A percentile compares a stretch with the other conserved stretches of the same genome.
These are phyloP conservation scores for Celastrina argiolus DNA, from an alignment of 2,888 invertebrate species.

Conservation along the genomic window DNA sequence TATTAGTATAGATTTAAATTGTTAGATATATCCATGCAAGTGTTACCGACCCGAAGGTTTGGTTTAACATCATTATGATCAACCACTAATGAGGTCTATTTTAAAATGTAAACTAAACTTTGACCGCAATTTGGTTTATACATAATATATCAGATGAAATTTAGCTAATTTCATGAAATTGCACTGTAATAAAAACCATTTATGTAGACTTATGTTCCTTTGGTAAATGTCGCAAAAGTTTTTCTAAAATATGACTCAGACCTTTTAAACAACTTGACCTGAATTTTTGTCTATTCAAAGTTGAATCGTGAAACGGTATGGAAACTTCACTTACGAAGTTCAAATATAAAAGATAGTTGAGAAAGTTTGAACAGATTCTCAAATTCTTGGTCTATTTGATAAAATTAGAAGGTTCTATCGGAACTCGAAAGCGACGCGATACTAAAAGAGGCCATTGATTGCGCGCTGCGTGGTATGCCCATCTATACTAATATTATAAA, in stretches of 20 bases:
- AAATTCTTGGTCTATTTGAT: neutral
- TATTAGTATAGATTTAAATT: too few relatives aligned
- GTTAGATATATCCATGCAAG: neutral
- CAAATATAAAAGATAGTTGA: neutral
- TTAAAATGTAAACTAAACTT: too few relatives aligned
- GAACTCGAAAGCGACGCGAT: too few relatives aligned
- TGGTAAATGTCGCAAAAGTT: neutral
- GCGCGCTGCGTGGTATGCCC: too few relatives aligned
- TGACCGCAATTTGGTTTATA: too few relatives aligned
- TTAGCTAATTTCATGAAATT: too few relatives aligned
- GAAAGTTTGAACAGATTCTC: neutral
- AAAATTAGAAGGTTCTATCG: neutral
- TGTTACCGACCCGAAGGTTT: neutral
- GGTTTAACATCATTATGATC: neutral
- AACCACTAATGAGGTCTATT: too few relatives aligned
- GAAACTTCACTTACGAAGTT: neutral
- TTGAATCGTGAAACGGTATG: slow-evolving; percentile 3
- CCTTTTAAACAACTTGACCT: neutral
- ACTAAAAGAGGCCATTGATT: too few relatives aligned
- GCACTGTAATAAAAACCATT: too few relatives aligned
- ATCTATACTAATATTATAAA: too few relatives aligned
- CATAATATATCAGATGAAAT: too few relatives aligned
- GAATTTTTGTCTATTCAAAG: slow-evolving; percentile 11
- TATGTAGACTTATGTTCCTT: neutral
- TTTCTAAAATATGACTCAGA: neutral